A percentile compares a stretch with the other conserved stretches of the same genome.
These are phyloP conservation scores for Neodiprion fabricii DNA, from an alignment of 1,140 invertebrate species.

Conservation along the genomic window DNA sequence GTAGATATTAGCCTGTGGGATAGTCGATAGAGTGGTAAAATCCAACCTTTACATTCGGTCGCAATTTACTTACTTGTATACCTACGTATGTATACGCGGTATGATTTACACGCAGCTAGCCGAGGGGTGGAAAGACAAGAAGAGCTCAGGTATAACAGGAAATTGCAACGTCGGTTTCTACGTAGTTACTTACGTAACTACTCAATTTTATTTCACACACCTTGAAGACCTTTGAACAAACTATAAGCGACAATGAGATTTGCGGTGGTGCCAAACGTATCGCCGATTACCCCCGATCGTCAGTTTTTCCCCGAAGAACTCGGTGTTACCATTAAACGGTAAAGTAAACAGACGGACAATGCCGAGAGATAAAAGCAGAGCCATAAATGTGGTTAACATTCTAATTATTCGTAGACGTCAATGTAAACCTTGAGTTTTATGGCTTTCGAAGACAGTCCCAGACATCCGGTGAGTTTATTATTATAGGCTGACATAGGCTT, in stretches of 20 bases:
- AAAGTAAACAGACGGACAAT: neutral
- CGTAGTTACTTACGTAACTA: neutral
- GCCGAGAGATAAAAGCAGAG: neutral
- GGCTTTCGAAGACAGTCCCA: too few relatives aligned
- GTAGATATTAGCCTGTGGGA: too few relatives aligned
- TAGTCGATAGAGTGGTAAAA: too few relatives aligned
- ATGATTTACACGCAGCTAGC: too few relatives aligned
- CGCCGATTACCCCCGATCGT: too few relatives aligned
- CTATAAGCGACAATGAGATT: neutral
- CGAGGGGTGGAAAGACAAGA: too few relatives aligned
- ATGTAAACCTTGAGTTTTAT: too few relatives aligned
- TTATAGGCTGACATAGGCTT: neutral
- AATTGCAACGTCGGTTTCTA: neutral
- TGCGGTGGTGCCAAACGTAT: neutral
- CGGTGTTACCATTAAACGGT: neutral
- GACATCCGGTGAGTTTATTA: slow-evolving; percentile 34
- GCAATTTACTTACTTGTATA: too few relatives aligned
- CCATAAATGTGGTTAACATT: neutral
- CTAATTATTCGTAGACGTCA: neutral
- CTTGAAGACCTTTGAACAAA: neutral
- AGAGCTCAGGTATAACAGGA: too few relatives aligned
- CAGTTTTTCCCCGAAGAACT: neutral
- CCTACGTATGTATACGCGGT: too few relatives aligned
- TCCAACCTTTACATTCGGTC: too few relatives aligned
- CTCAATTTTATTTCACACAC: neutral